Conservation (phyloP, 2,797 vertebrate species). For the Cirrhinus mrigala region DNA sequence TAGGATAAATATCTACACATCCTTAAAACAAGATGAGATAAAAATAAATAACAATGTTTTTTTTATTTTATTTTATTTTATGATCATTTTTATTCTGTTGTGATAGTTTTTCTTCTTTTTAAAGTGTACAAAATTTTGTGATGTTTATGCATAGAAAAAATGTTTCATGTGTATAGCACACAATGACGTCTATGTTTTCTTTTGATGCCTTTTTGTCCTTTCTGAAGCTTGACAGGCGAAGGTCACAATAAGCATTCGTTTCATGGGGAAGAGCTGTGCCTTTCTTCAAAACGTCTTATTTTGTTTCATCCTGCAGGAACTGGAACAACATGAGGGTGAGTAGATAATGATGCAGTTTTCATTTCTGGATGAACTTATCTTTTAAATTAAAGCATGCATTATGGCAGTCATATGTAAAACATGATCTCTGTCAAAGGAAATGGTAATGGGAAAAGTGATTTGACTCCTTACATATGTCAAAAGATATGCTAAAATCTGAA, state of each 20-base stretch:
- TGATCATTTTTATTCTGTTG: background rate
- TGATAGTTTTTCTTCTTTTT: background rate
- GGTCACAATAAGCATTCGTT: background rate
- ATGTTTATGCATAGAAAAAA: background rate
- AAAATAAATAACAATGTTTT: background rate
- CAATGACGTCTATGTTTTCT: background rate
- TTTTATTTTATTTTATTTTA: background rate
- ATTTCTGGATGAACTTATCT: background rate
- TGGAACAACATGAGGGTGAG: background rate
- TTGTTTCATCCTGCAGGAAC: background rate
- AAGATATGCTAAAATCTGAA: background rate
- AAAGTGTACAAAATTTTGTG: no score
- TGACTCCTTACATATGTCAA: background rate
- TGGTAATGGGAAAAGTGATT: background rate
- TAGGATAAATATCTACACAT: background rate
- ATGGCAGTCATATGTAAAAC: background rate
- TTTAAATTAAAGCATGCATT: background rate
- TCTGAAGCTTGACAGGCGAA: background rate
- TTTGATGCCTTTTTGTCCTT: background rate
- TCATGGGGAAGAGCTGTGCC: background rate
- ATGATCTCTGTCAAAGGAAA: background rate
- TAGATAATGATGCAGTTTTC: background rate
- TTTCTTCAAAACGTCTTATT: conserved; percentile 10
- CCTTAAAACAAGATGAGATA: background rate
- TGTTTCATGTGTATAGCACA: background rate